phyloP scores from a whole-genome alignment of 2,797 vertebrate species.

The Calcarius lapponicus region DNA sequence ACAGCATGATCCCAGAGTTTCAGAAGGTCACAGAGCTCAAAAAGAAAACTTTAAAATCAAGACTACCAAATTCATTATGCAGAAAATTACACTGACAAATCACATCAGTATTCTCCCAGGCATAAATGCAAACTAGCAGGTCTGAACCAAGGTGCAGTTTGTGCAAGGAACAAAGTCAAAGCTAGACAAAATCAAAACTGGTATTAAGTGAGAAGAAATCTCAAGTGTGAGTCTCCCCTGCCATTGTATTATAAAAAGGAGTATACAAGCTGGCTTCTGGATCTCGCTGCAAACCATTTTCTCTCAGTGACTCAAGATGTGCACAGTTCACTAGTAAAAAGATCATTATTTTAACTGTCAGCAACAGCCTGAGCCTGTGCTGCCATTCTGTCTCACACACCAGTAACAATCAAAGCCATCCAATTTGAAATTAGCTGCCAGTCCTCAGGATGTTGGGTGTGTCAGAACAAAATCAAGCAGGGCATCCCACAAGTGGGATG shows the following conservation, averaged over 20 bases:
- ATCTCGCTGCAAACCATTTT: neutral
- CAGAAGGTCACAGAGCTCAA: neutral
- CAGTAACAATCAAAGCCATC: neutral
- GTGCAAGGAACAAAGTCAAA: neutral
- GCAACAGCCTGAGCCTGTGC: neutral
- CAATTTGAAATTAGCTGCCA: slow-evolving; percentile 20
- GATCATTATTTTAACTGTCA: slow-evolving; percentile 15
- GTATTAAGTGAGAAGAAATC: neutral
- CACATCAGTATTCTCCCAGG: neutral
- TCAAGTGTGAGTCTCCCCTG: neutral
- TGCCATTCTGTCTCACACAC: slow-evolving; percentile 2
- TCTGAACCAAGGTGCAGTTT: neutral
- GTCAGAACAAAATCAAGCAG: neutral
- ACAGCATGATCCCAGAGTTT: neutral
- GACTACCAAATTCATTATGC: neutral
- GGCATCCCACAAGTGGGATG: neutral
- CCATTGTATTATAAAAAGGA: neutral
- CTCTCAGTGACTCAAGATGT: neutral
- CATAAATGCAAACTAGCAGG: neutral
- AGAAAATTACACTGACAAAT: neutral
- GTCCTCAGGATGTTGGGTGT: neutral
- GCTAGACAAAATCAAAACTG: neutral
- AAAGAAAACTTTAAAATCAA: neutral
- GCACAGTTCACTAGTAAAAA: neutral
- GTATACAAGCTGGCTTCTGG: neutral